Evolutionary conservation across 2,113 vertebrate species (phyloP).

Genomic region (Cheilinus undulatus): DNA sequence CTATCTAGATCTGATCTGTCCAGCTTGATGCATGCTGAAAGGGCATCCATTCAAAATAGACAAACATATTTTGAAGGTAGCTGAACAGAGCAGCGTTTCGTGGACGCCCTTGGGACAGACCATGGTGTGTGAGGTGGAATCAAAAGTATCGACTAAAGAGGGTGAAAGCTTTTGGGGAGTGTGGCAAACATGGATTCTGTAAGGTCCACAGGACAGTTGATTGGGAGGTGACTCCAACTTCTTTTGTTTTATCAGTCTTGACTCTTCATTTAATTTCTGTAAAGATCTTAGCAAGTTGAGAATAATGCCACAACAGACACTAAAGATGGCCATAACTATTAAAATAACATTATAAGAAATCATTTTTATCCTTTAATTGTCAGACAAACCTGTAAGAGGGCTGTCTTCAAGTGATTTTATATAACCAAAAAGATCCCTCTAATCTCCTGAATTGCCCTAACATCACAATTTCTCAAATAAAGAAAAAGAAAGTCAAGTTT

Average conservation of each 20-base stretch:
- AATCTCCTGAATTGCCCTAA: neutral
- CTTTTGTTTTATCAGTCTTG: neutral
- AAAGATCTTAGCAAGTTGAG: neutral
- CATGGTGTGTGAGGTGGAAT: too few species aligned
- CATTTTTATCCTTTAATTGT: neutral
- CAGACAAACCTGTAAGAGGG: neutral
- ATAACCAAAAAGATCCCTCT: neutral
- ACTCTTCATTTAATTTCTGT: neutral
- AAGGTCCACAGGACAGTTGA: too few species aligned
- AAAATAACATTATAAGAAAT: neutral
- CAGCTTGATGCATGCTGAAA: too few species aligned
- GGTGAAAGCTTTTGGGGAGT: too few species aligned
- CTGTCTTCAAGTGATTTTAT: neutral
- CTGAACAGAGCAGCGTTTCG: too few species aligned
- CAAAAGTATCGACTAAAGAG: too few species aligned
- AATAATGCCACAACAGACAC: neutral
- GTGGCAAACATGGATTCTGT: too few species aligned
- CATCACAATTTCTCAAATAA: neutral
- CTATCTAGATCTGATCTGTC: too few species aligned
- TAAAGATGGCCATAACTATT: neutral
- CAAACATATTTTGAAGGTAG: too few species aligned
- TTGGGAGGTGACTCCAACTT: too few species aligned
- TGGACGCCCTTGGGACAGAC: too few species aligned
- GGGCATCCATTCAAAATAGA: too few species aligned
- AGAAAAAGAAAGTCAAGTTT: neutral